These are phyloP conservation scores for Pangasius larnaudii DNA, from an alignment of 2,797 vertebrate genomes.

Conservation along the genomic window DNA sequence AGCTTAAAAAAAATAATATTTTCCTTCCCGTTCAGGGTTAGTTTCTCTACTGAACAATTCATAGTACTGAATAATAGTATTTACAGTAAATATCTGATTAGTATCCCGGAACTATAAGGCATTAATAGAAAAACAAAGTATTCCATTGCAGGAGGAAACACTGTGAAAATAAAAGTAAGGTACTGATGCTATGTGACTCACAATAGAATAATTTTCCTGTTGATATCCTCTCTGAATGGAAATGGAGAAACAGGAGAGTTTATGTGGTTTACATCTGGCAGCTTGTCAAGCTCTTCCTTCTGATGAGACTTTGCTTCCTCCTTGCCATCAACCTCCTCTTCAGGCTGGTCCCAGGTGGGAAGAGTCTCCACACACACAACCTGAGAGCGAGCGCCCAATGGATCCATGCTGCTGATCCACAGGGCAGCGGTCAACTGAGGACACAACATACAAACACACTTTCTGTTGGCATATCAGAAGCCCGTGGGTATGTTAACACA, in stretches of 20 bases:
- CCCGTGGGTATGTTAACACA: neutral
- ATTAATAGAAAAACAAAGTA: neutral
- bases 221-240: conserved; percentile 86
- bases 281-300: conserved; percentile 58
- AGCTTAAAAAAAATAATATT: neutral
- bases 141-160: neutral
- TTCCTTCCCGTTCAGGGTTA: neutral
- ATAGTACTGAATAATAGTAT: neutral
- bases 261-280: conserved; percentile 59
- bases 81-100: neutral
- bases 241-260: conserved; percentile 84
- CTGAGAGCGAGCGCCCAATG: conserved; percentile 93
- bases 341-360: conserved; percentile 81
- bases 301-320: conserved; percentile 59
- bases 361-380: conserved; percentile 89
- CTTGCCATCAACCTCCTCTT: conserved; percentile 47
- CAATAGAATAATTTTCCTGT: conserved; percentile 91
- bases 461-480: neutral
- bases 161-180: neutral
- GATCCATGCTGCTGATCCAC: conserved; percentile 84
- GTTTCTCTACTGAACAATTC: neutral
- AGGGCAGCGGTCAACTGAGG: conserved; percentile 29
- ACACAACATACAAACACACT: conserved; percentile 35
- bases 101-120: neutral
- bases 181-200: conserved; percentile 68